Base-by-base conservation (phyloP, 2,888 invertebrate species). In the Matsumyia berberina region DNA sequence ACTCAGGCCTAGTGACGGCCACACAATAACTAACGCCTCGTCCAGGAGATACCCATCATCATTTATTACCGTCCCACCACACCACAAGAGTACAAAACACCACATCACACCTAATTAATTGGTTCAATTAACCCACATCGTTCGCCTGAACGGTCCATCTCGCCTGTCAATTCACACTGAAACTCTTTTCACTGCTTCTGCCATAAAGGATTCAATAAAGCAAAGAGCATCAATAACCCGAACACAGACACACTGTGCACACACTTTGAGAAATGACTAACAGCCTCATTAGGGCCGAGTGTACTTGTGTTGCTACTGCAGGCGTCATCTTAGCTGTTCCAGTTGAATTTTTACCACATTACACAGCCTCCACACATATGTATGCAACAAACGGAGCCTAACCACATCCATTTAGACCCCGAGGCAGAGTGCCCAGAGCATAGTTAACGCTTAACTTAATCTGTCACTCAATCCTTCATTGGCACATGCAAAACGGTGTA, bases 91-190 rank as follows among this genome's bases (percentile, higher is more conserved):
- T 69, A 78, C 70, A 64, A 70, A 78, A 70, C 62, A 57, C 55
- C 62, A 39, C 70, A 78, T 70, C 78, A 78, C 78, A 70, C 78
- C 70, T 62, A 70, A 78, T 70, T 78, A 78, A 78, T 78, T 70
- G 70, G 17, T 46, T 62, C 70, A 78, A 78, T 78, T 78, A 78
- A 70, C 62, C 78, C 67, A 67, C 76, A 67, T 70, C 78, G 44
- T 44, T 53, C 70, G 29, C 62, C 46, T 55, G 78, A 70, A 64
- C 62, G 57, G 39, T 78, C 76, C 46, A 42, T 70, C 37, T 19
- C 37, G 76, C 24, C 67, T 70, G 69, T 64, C 70, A 62, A 35
- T 62, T 70, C 46, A 70, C 62, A 64, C 62, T 17, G 12, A 42
- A 44, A 15, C 53, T 62, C 51, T 42, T 67, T 60, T 58, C 53